phyloP scores from a whole-genome alignment of 92 coral and sea anemone genomes.

The Porites cylindrica region DNA sequence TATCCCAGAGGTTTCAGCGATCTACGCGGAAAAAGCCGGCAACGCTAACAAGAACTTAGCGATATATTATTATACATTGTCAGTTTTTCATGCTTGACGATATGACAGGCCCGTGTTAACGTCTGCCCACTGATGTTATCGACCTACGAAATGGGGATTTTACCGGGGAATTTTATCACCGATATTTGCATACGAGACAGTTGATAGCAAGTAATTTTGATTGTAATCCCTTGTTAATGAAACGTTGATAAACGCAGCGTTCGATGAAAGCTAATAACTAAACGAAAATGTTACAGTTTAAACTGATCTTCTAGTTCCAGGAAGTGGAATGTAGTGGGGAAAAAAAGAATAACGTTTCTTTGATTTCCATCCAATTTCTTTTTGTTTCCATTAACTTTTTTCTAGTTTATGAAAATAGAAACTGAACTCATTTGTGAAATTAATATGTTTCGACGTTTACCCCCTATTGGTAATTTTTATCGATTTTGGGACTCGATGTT shows the following conservation, averaged over 20 bases:
- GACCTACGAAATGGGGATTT: conserved; percentile 24
- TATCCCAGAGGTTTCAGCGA: neutral
- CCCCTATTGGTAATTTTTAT: conserved; percentile 53
- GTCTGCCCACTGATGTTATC: conserved; percentile 25
- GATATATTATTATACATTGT: neutral
- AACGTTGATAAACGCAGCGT: conserved; percentile 29
- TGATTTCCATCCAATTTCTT: neutral
- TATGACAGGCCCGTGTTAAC: conserved; percentile 3
- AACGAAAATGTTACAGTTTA: conserved; percentile 30
- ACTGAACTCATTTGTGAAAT: conserved; percentile 22
- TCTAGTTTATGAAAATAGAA: conserved; percentile 8
- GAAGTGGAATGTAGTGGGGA: conserved; percentile 11
- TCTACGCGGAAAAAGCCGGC: neutral
- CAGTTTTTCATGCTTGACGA: neutral
- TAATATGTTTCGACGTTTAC: conserved; percentile 33
- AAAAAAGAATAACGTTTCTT: conserved; percentile 7
- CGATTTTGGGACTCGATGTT: conserved; percentile 53
- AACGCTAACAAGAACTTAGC: neutral
- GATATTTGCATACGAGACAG: conserved; percentile 24
- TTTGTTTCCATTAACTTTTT: neutral
- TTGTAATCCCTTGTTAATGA: conserved; percentile 41
- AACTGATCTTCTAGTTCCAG: neutral
- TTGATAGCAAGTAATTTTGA: conserved; percentile 31
- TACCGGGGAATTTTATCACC: neutral
- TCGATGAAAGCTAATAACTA: conserved; percentile 30